Evolutionary conservation across 2,888 invertebrate species (phyloP).

Genomic region (Cosmopolites sordidus): DNA sequence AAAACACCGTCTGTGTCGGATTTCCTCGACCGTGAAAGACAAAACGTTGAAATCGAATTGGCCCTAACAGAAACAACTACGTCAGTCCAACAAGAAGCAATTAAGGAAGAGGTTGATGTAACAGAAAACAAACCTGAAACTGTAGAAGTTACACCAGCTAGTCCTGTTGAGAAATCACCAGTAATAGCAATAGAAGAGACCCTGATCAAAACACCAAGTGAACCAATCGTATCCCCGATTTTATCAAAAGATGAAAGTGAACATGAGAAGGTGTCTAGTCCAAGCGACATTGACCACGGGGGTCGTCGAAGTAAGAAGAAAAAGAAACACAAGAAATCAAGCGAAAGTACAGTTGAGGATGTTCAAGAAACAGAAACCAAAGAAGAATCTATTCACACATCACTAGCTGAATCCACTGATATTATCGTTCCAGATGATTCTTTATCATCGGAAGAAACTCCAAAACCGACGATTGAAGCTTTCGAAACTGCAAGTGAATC

Average conservation of each 20-base stretch:
- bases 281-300: constrained; percentile 50
- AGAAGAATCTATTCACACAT: constrained; percentile 47
- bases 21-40: constrained; percentile 29
- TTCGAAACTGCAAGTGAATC: constrained; percentile 36
- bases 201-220: constrained; percentile 10
- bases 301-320: constrained; percentile 59
- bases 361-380: constrained; percentile 15
- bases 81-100: constrained; percentile 2
- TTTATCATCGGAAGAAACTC: constrained; percentile 51
- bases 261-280: constrained; percentile 40
- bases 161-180: neutral
- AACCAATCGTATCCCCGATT: constrained; percentile 35
- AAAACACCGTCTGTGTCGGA: constrained; percentile 17
- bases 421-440: constrained; percentile 51
- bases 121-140: neutral
- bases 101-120: neutral
- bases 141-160: neutral
- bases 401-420: constrained; percentile 54
- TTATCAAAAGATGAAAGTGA: constrained; percentile 41
- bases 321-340: constrained; percentile 57
- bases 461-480: constrained; percentile 52
- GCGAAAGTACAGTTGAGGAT: constrained; percentile 32
- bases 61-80: constrained; percentile 8
- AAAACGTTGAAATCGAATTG: constrained; percentile 13
- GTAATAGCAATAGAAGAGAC: constrained; percentile 35